Percentiles rank a stretch among this genome's conserved stretches.
These are phyloP conservation scores for Cygnus atratus DNA, from an alignment of 2,113 vertebrate species.

Conservation along the genomic window DNA sequence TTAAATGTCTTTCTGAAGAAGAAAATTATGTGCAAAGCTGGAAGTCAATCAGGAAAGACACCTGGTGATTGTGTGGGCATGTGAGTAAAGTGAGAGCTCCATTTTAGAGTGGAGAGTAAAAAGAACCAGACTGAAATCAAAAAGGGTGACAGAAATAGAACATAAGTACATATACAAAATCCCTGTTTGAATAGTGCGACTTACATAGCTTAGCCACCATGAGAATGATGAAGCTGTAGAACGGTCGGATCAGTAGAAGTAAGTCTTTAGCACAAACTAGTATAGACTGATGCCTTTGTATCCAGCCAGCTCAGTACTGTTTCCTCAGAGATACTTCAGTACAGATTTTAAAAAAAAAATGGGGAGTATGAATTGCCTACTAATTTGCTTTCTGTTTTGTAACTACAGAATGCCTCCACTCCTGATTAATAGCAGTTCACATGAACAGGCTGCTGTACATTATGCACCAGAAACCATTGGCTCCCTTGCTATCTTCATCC, in stretches of 20 bases:
- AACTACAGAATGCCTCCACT: constrained; percentile 42
- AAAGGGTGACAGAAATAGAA: neutral
- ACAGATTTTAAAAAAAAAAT: neutral
- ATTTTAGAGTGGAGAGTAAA: neutral
- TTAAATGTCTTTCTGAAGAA: neutral
- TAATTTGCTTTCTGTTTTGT: neutral
- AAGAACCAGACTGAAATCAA: neutral
- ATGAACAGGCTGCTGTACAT: neutral
- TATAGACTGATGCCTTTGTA: neutral
- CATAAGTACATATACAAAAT: neutral
- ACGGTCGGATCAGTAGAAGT: neutral
- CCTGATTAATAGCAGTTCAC: constrained; percentile 37
- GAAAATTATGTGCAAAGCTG: neutral
- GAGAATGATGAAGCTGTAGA: neutral
- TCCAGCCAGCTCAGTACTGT: neutral
- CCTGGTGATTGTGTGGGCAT: neutral
- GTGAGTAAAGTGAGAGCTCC: neutral
- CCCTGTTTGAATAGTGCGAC: neutral
- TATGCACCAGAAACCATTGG: neutral
- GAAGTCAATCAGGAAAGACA: neutral
- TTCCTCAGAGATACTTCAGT: neutral
- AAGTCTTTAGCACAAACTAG: neutral
- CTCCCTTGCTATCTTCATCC: constrained; percentile 60
- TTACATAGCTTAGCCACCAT: accelerated
- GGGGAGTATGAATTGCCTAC: neutral